phyloP scores from a whole-genome alignment of 2,113 vertebrate species.

The Phylloscopus trochiloides region DNA sequence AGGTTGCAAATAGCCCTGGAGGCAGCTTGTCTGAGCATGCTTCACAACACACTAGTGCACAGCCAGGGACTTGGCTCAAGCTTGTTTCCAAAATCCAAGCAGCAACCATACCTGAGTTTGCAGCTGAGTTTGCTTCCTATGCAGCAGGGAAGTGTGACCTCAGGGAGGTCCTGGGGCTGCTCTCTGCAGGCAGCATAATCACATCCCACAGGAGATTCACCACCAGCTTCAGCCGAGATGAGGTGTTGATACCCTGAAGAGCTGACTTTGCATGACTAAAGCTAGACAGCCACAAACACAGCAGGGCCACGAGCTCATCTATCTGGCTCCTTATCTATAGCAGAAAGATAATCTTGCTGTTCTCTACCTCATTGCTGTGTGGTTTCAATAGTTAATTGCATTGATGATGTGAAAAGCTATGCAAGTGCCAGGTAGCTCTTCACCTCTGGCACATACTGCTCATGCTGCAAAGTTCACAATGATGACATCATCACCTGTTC shows the following conservation, averaged over 20 bases:
- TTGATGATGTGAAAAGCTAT: neutral
- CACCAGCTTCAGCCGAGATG: neutral
- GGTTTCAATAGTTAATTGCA: neutral
- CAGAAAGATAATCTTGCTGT: neutral
- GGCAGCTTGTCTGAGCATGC: slow-evolving; percentile 23
- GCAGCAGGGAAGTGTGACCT: neutral
- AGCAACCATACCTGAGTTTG: neutral
- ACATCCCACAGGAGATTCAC: neutral
- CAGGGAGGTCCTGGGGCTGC: neutral
- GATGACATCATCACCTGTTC: neutral
- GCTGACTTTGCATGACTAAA: neutral
- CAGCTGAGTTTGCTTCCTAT: neutral
- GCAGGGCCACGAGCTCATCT: neutral
- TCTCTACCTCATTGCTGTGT: neutral
- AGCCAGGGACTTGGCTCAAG: neutral
- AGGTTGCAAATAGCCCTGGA: neutral
- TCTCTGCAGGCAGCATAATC: neutral
- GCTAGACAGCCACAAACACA: neutral
- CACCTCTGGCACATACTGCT: neutral
- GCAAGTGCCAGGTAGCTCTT: neutral
- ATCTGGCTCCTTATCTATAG: neutral
- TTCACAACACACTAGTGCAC: neutral
- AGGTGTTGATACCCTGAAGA: neutral
- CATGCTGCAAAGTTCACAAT: neutral
- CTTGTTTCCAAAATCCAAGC: neutral